Percentiles rank a stretch among this genome's conserved stretches.
These are phyloP conservation scores for Stylophora pistillata DNA, from an alignment of 64 coral and sea anemone genomes.

Conservation along the genomic window DNA sequence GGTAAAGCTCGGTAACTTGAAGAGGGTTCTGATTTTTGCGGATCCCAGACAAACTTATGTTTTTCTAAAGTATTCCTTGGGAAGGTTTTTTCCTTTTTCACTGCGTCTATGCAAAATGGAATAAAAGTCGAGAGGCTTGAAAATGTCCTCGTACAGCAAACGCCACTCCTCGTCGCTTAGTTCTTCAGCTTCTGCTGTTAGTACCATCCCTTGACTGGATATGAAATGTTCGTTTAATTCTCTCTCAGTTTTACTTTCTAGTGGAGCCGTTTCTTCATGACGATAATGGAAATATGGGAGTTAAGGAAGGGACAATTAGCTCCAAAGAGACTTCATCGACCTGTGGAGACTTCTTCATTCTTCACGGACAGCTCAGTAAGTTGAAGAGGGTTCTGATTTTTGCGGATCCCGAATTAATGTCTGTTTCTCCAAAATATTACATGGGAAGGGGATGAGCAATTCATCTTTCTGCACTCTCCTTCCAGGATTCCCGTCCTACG, in stretches of 20 bases:
- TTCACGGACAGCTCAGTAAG: neutral
- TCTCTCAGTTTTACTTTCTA: neutral
- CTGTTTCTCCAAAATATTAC: neutral
- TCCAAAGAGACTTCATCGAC: neutral
- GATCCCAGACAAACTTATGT: neutral
- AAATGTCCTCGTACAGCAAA: neutral
- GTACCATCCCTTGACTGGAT: neutral
- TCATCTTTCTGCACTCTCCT: too few relatives aligned
- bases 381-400: neutral
- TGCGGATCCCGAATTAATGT: neutral
- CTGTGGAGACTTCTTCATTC: neutral
- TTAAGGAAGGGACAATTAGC: neutral
- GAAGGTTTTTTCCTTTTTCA: too few relatives aligned
- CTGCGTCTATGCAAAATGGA: neutral
- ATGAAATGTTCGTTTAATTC: neutral
- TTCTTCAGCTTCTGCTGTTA: neutral
- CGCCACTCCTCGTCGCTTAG: neutral
- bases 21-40: neutral
- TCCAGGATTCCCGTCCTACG: too few relatives aligned
- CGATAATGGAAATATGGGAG: neutral
- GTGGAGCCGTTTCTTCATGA: neutral
- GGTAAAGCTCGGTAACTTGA: neutral
- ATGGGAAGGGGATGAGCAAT: too few relatives aligned
- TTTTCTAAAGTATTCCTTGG: neutral
- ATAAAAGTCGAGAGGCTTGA: slow-evolving; percentile 13